phyloP scores from a whole-genome alignment of 2,888 invertebrate genomes.

The Cantharis lateralis region DNA sequence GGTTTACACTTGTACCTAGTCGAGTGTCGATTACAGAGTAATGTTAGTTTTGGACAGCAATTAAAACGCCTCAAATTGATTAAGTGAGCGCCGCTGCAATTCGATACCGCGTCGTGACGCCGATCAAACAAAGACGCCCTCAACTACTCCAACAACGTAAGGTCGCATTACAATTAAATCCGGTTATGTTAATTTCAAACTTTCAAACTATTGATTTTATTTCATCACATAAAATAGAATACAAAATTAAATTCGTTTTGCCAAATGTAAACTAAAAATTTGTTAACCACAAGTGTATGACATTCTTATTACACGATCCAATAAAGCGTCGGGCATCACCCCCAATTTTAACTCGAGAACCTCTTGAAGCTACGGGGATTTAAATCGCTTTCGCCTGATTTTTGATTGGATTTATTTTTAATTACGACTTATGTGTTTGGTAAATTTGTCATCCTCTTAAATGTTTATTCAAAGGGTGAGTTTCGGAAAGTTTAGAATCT shows the following conservation, averaged over 20 bases:
- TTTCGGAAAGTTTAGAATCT: not conserved
- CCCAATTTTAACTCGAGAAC: conserved; percentile 26
- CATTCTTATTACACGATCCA: conserved; percentile 18
- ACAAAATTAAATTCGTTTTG: not conserved
- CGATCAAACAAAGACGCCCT: conserved; percentile 33
- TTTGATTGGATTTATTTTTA: conserved; percentile 45
- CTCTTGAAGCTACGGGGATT: conserved; percentile 27
- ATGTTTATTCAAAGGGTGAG: not conserved
- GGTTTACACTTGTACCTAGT: conserved; percentile 3
- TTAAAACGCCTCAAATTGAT: conserved; percentile 34
- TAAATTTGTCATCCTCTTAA: conserved; percentile 33
- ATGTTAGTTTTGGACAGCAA: conserved; percentile 33
- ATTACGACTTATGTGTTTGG: conserved; percentile 41
- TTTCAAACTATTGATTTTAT: not conserved
- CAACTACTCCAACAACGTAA: conserved; percentile 22
- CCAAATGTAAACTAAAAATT: not conserved
- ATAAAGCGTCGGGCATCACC: conserved; percentile 29
- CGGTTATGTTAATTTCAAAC: not conserved
- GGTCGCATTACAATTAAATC: conserved; percentile 23
- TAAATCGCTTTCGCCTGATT: conserved; percentile 35
- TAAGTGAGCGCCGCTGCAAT: conserved; percentile 30
- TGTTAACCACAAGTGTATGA: conserved; percentile 7
- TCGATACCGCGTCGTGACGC: conserved; percentile 29
- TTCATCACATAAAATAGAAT: conserved; percentile 4
- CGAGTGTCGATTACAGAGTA: conserved; percentile 27